Percentiles rank a stretch among this genome's conserved stretches.
phyloP scores from a whole-genome alignment of 2,797 vertebrate genomes.

The Xyrichtys novacula region DNA sequence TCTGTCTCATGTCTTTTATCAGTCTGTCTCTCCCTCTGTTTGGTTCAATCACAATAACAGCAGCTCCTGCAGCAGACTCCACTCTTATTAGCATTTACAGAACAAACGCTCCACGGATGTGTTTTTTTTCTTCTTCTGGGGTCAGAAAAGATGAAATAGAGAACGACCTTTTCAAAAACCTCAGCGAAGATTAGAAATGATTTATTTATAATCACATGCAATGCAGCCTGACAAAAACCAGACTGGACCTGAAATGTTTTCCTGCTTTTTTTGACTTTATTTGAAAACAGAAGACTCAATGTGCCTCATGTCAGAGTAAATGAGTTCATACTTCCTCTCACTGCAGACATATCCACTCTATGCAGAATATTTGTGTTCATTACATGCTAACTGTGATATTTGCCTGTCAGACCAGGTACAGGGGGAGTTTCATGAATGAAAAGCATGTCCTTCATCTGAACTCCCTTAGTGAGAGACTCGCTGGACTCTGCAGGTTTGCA shows the following conservation, averaged over 20 bases:
- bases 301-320: not conserved
- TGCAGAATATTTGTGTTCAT: not conserved
- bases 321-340: not conserved
- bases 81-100: conserved; percentile 2
- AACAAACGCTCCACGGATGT: not conserved
- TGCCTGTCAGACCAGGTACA: not conserved
- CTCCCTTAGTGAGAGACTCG: not conserved
- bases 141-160: conserved; percentile 5
- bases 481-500: not conserved
- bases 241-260: not conserved
- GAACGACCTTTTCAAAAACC: conserved; percentile 7
- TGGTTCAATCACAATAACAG: no score
- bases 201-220: not conserved
- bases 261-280: not conserved
- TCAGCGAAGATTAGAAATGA: not conserved
- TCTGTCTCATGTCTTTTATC: no score
- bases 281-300: no score
- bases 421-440: not conserved
- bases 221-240: not conserved
- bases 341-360: not conserved
- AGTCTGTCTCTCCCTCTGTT: no score
- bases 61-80: no score
- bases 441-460: not conserved
- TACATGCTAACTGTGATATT: not conserved
- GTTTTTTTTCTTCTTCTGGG: not conserved